phyloP scores from a whole-genome alignment of 2,797 vertebrate species.

The Picus viridis region DNA sequence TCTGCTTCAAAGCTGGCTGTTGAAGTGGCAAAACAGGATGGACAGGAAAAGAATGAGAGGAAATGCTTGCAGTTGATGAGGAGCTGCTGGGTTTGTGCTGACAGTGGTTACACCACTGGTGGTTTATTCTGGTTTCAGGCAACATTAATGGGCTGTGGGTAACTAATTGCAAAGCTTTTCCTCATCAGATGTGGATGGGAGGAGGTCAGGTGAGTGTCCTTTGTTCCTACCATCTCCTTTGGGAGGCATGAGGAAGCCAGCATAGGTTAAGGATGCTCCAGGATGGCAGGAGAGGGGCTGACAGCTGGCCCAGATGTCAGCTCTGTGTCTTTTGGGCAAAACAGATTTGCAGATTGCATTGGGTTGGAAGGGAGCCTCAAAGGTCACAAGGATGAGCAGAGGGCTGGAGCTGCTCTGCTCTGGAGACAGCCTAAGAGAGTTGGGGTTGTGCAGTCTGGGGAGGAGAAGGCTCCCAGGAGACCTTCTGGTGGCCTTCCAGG shows the following conservation, averaged over 20 bases:
- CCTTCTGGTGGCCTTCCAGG: too few species aligned
- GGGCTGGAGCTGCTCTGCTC: too few species aligned
- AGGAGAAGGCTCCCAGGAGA: too few species aligned
- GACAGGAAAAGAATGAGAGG: slow-evolving; percentile 67
- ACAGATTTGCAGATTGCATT: too few species aligned
- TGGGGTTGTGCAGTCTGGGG: too few species aligned
- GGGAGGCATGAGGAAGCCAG: background rate
- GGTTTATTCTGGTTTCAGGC: background rate
- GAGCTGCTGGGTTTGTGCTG: background rate
- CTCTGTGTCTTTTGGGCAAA: accelerated
- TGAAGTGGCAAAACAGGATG: slow-evolving; percentile 64
- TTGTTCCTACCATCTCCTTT: background rate
- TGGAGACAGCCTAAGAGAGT: too few species aligned
- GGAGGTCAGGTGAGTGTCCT: slow-evolving; percentile 5
- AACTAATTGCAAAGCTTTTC: background rate
- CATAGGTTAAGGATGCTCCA: accelerated
- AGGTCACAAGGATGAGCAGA: too few species aligned
- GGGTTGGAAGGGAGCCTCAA: too few species aligned
- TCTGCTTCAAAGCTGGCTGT: slow-evolving; percentile 38
- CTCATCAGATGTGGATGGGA: slow-evolving; percentile 1
- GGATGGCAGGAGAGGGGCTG: background rate
- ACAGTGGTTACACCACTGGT: background rate
- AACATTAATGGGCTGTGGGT: background rate
- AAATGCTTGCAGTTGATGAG: slow-evolving; percentile 36
- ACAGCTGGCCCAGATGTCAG: background rate